Evolutionary conservation across 2,113 vertebrate genomes (phyloP).

Genomic region (Progne subis): DNA sequence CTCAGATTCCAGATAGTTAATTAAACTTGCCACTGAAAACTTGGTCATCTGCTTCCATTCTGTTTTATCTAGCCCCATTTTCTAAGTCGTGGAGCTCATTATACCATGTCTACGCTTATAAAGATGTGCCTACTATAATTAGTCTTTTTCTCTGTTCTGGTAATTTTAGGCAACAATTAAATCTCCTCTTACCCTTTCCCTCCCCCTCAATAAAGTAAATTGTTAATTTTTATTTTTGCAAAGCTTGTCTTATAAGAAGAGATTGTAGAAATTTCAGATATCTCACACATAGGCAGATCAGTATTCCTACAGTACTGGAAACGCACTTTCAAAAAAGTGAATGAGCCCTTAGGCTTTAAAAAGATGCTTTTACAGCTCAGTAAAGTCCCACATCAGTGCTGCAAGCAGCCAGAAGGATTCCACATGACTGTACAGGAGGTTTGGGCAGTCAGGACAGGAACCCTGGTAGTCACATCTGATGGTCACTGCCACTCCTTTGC

Average conservation of each 20-base stretch:
- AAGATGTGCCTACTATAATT: background rate
- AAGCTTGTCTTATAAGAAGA: background rate
- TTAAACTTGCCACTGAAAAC: background rate
- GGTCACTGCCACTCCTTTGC: background rate
- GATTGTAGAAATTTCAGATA: background rate
- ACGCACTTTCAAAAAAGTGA: background rate
- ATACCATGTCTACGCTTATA: background rate
- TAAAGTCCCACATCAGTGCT: background rate
- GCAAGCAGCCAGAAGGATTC: background rate
- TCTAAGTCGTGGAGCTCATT: background rate
- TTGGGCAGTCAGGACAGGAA: background rate
- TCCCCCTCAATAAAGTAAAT: background rate
- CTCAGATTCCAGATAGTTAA: background rate
- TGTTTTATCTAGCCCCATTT: background rate
- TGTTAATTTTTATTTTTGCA: background rate
- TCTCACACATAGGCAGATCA: background rate
- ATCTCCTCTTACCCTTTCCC: background rate
- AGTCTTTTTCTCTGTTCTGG: background rate
- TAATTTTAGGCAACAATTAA: background rate
- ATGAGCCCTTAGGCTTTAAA: background rate
- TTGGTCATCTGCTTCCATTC: background rate
- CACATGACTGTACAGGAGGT: fast-evolving
- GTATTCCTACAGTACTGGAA: background rate
- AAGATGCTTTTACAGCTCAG: background rate
- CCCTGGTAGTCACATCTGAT: background rate